A percentile compares a stretch with the other conserved stretches of the same genome.
phyloP scores from a whole-genome alignment of 2,113 vertebrate genomes.

The Eublepharis macularius region DNA sequence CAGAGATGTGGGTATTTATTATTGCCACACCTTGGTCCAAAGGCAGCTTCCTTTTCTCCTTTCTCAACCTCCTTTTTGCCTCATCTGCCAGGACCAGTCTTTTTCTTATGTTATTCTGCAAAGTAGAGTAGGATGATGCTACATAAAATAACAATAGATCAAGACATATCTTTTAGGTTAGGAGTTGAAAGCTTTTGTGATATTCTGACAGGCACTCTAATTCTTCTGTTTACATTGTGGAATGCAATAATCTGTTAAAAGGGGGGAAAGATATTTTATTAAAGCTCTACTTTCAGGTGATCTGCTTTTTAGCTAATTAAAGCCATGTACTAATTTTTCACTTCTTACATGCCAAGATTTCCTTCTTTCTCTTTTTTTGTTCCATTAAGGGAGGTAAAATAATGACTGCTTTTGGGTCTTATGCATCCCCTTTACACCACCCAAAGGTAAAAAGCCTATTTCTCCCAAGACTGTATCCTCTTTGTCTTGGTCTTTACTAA shows the following conservation, averaged over 20 bases:
- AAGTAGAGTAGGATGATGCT: no score
- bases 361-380: neutral
- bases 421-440: neutral
- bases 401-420: neutral
- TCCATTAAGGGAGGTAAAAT: neutral
- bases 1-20: neutral
- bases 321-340: neutral
- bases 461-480: neutral
- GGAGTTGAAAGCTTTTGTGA: no score
- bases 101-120: no score
- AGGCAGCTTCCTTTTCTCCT: no score
- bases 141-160: no score
- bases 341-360: neutral
- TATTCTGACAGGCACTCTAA: no score
- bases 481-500: slow-evolving; percentile 20
- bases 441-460: neutral
- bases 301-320: neutral
- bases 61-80: no score
- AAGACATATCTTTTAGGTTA: no score
- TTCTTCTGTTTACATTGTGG: no score
- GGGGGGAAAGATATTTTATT: no score
- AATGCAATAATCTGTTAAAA: no score
- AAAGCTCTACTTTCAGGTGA: neutral
- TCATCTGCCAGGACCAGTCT: no score
- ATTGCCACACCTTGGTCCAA: neutral